Evolutionary conservation across 2,113 vertebrate species (phyloP).

Genomic region (Rhinoderma darwinii): DNA sequence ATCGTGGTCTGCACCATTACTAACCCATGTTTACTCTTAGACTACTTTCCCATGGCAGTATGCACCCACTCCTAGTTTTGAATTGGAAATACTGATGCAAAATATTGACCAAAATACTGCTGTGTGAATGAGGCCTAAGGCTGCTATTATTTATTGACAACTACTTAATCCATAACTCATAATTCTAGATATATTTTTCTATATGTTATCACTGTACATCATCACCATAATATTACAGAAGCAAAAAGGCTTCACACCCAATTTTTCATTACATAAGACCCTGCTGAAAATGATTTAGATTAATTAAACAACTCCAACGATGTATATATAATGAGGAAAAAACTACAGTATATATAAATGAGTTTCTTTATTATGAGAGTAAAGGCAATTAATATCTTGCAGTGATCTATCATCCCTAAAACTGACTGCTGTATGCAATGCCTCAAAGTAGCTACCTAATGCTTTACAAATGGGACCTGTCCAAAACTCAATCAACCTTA

Average conservation of each 20-base stretch:
- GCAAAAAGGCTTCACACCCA: neutral
- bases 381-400: constrained; percentile 43
- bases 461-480: constrained; percentile 38
- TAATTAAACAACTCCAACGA: neutral
- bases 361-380: constrained; percentile 24
- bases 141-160: too few relatives aligned
- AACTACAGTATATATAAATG: constrained; percentile 22
- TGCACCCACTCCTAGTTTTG: too few relatives aligned
- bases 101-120: too few relatives aligned
- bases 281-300: neutral
- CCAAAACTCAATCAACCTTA: constrained; percentile 47
- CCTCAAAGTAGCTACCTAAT: constrained; percentile 31
- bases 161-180: neutral
- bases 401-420: constrained; percentile 34
- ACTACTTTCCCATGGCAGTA: too few relatives aligned
- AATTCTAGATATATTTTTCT: neutral
- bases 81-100: too few relatives aligned
- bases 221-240: neutral
- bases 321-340: neutral
- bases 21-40: too few relatives aligned
- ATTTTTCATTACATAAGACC: neutral
- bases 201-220: neutral
- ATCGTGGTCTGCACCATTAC: too few relatives aligned
- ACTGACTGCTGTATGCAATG: constrained; percentile 10
- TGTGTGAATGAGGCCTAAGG: too few relatives aligned